A percentile compares a stretch with the other conserved stretches of the same genome.
Conservation (phyloP, 2,888 invertebrate species). For the Erebia aethiops region DNA sequence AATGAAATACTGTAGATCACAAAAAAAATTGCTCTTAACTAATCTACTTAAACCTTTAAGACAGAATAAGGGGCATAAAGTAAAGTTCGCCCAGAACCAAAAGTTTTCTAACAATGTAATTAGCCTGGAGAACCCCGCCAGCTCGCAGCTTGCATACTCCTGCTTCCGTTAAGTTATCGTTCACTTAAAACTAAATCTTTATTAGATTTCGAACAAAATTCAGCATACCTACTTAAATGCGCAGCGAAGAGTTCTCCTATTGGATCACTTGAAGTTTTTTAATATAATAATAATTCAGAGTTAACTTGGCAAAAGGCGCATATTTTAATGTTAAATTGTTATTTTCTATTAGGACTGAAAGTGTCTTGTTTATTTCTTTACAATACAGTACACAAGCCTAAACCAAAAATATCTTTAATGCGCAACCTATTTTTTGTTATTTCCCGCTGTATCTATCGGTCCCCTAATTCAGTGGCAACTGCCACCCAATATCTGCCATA, state of each 20-base stretch:
- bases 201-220: slow-evolving; percentile 27
- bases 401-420: too few species aligned
- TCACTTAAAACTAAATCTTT: slow-evolving; percentile 30
- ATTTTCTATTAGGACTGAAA: too few species aligned
- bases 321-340: background rate
- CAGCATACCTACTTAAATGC: slow-evolving; percentile 12
- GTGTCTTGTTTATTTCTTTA: too few species aligned
- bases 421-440: too few species aligned
- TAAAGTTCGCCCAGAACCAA: slow-evolving; percentile 18
- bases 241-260: background rate
- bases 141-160: slow-evolving; percentile 29
- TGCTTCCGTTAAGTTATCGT: slow-evolving; percentile 25
- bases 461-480: too few species aligned
- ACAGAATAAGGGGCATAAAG: slow-evolving; percentile 19
- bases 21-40: slow-evolving; percentile 16
- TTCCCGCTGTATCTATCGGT: too few species aligned
- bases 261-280: background rate
- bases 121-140: slow-evolving; percentile 31
- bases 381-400: too few species aligned
- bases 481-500: too few species aligned
- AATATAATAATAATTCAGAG: slow-evolving; percentile 10
- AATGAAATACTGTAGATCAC: background rate
- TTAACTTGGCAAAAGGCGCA: background rate
- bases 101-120: slow-evolving; percentile 34
- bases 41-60: slow-evolving; percentile 22